Percentiles rank a stretch among this genome's conserved stretches.
phyloP scores from a whole-genome alignment of 2,797 vertebrate species.

The Synanceia verrucosa region DNA sequence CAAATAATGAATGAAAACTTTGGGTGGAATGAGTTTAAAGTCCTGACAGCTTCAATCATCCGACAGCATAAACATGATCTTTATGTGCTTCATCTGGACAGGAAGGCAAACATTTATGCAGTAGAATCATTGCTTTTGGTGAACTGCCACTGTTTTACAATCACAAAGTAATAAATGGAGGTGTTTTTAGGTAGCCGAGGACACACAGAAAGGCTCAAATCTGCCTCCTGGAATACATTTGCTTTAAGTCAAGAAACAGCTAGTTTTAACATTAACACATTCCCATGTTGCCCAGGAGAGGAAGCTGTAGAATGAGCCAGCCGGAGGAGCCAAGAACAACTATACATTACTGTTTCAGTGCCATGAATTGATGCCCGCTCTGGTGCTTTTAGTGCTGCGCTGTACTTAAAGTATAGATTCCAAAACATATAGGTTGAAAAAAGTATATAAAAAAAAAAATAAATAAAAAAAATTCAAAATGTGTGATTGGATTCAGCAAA shows the following conservation, averaged over 20 bases:
- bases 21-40: not conserved
- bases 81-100: not conserved
- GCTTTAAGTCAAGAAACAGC: constrained; percentile 20
- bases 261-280: not conserved
- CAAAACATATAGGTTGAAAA: not conserved
- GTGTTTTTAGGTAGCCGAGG: not conserved
- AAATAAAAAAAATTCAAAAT: not conserved
- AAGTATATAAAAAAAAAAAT: no score
- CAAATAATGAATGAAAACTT: not conserved
- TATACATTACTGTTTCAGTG: constrained; percentile 4
- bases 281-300: constrained; percentile 14
- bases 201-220: not conserved
- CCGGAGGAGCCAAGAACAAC: constrained; percentile 31
- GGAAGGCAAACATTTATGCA: not conserved
- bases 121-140: not conserved
- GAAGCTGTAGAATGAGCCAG: constrained; percentile 23
- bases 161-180: not conserved
- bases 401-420: not conserved
- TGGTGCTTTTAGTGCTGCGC: not conserved
- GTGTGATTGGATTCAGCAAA: not conserved
- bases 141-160: not conserved
- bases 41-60: not conserved
- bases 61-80: not conserved
- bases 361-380: constrained; percentile 6
- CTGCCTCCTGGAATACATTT: not conserved